Base-by-base conservation (phyloP, 2,888 invertebrate species). In the Orthonychiurus folsomi region DNA sequence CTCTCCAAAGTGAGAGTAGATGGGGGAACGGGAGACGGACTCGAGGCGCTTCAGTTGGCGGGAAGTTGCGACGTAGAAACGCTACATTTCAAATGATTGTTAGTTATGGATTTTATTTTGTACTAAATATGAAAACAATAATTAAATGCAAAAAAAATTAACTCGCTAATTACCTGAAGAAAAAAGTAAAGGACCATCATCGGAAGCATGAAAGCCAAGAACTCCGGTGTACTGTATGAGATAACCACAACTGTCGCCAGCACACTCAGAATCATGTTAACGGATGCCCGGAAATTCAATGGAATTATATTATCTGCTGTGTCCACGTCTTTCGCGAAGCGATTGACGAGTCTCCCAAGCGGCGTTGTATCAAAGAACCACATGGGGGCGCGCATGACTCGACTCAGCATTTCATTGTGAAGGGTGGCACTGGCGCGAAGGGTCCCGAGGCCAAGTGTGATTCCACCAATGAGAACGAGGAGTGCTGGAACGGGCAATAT, bases 231-330 rank as follows among this genome's bases (percentile, higher is more conserved):
- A 69, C 91, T 88, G 74, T 83, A 83, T 79, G 88, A 87, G 79
- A 94, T 92, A 68, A 93, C 89, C 77, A 88, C 84, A 71, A 93
- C 77, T 25, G 90, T 92, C 61, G 90, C 90, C 73, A 91, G 76
- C 56, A 93, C 91, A 86, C 90, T 80, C 74, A 62, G 52, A 25
- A 66, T 28, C 59, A 61, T 62, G 20, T 57, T 56, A 3, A 63
- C 12, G 50, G 61, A 62, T 21, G 62, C 63, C n/a, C 67, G 60
- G 20, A 71, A 48, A 25, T 66, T 62, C 1, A 26, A 24, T 1
- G 69, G 67, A 1, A 71, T 50, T 1, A 58, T 18, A 27, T 64
- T 65, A 61, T 75, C 75, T 54, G 74, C 57, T 1, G 66, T 67
- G 56, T 75, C 74, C 1, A 75, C 68, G 62, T 76, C 75, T 58